phyloP scores from a whole-genome alignment of 2,888 invertebrate species.

The Eulithis testata region DNA sequence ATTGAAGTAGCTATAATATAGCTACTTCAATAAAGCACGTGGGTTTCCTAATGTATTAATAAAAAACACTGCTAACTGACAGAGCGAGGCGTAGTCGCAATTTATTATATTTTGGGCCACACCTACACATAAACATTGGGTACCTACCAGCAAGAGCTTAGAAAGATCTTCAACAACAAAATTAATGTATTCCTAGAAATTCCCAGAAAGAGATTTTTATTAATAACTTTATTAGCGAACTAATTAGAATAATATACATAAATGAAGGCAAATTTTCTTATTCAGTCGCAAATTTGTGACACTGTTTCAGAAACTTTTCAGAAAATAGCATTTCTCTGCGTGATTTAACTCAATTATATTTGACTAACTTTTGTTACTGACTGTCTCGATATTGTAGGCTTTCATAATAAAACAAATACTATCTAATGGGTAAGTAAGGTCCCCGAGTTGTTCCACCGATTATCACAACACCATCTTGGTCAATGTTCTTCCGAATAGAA shows the following conservation, averaged over 20 bases:
- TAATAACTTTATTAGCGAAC: neutral
- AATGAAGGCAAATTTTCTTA: conserved; percentile 9
- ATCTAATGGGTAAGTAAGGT: too few species aligned
- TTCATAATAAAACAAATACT: too few species aligned
- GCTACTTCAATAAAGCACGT: too few species aligned
- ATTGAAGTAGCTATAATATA: too few species aligned
- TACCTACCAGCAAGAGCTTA: neutral
- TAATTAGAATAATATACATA: conserved; percentile 20
- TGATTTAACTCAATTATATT: conserved; percentile 12
- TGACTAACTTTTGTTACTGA: neutral
- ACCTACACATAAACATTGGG: neutral
- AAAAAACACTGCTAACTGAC: too few species aligned
- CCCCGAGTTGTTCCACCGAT: too few species aligned
- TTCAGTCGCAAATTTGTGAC: conserved; percentile 15
- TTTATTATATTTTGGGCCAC: too few species aligned
- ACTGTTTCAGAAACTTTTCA: conserved; percentile 14
- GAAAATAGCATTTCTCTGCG: conserved; percentile 9
- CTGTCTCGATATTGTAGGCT: neutral
- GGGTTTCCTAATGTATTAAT: too few species aligned
- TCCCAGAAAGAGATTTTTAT: neutral
- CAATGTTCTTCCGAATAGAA: too few species aligned
- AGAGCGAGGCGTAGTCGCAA: too few species aligned
- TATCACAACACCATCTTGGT: too few species aligned
- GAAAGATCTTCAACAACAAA: too few species aligned
- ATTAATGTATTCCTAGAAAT: neutral